Percentiles rank a stretch among this genome's conserved stretches.
These are phyloP conservation scores for Helostoma temminkii DNA, from an alignment of 2,797 vertebrate species.

Conservation along the genomic window DNA sequence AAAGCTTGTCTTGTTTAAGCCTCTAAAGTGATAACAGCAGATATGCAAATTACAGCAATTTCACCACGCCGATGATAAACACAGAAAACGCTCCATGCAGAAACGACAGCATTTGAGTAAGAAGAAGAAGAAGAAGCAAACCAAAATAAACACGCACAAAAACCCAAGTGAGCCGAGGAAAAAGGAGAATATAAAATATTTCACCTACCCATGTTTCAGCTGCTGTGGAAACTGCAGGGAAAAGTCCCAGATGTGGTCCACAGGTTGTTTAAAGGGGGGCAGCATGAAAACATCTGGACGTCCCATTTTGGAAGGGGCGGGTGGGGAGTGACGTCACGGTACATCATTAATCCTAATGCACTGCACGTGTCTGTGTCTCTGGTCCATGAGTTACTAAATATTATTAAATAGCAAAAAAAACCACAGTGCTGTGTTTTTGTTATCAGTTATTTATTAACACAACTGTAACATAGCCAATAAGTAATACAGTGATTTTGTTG, in stretches of 20 bases:
- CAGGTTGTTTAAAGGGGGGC: conserved; percentile 53
- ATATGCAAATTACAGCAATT: conserved; percentile 28
- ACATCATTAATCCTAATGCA: conserved; percentile 32
- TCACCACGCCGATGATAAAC: background rate
- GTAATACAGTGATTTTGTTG: too few species aligned
- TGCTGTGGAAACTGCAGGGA: background rate
- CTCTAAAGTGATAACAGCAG: conserved; percentile 49
- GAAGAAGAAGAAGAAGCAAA: background rate
- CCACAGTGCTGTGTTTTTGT: too few species aligned
- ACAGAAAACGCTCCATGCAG: background rate
- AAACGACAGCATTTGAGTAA: background rate
- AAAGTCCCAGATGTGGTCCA: conserved; percentile 28
- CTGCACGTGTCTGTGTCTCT: conserved; percentile 2
- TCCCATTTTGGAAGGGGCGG: conserved; percentile 29
- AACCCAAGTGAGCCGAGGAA: too few species aligned
- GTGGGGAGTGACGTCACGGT: background rate
- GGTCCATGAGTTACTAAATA: background rate
- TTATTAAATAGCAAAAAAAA: too few species aligned
- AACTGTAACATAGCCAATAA: too few species aligned
- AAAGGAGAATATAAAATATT: accelerated
- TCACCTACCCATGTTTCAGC: conserved; percentile 59
- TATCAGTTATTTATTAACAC: too few species aligned
- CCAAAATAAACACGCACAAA: background rate
- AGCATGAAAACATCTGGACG: conserved; percentile 48
- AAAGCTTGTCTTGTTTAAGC: conserved; percentile 36